Evolutionary conservation across 2,797 vertebrate genomes (phyloP).

Genomic region (Falco biarmicus): DNA sequence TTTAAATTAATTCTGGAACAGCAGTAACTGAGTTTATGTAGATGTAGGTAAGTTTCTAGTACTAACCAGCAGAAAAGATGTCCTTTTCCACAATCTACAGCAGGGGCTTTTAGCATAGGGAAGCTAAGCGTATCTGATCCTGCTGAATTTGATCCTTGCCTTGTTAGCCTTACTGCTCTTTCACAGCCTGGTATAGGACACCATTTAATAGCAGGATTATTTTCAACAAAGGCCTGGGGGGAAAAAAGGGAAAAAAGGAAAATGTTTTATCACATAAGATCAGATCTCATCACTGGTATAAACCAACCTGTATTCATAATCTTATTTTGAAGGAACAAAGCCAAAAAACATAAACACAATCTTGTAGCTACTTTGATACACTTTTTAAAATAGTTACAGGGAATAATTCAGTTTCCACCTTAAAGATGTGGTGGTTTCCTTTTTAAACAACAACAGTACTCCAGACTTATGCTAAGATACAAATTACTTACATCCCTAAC

Average conservation of each 20-base stretch:
- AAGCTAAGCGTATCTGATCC: constrained; percentile 89
- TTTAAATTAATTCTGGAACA: neutral
- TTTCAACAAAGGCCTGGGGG: constrained; percentile 96
- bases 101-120: constrained; percentile 91
- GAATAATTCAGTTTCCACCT: neutral
- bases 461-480: neutral
- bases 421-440: neutral
- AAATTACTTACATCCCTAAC: neutral
- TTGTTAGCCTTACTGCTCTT: constrained; percentile 92
- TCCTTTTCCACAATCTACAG: constrained; percentile 97
- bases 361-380: neutral
- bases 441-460: neutral
- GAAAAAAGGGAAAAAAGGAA: neutral
- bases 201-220: constrained; percentile 98
- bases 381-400: neutral
- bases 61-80: constrained; percentile 98
- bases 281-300: constrained; percentile 1
- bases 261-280: constrained; percentile 5
- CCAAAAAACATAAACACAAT: neutral
- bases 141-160: constrained; percentile 85
- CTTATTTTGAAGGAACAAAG: constrained; percentile 17
- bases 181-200: constrained; percentile 95
- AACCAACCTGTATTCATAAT: neutral
- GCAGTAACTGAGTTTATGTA: neutral
- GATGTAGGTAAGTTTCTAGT: neutral